phyloP scores from a whole-genome alignment of 2,888 invertebrate species.

The Dryobotodes eremita region DNA sequence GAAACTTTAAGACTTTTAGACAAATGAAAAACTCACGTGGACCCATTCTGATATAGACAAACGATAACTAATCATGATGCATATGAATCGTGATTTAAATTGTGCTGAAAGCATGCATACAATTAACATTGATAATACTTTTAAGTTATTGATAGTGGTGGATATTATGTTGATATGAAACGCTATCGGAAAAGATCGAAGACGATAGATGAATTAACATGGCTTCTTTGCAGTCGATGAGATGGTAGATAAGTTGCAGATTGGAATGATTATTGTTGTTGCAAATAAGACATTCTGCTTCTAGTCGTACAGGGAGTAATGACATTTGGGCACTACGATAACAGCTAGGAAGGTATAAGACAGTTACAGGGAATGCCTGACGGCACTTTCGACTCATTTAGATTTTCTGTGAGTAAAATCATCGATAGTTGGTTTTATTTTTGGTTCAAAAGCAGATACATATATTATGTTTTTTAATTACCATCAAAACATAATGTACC shows the following conservation, averaged over 20 bases:
- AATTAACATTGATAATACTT: slow-evolving; percentile 19
- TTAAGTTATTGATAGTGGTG: slow-evolving; percentile 8
- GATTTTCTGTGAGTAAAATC: no score
- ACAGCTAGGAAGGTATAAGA: not conserved
- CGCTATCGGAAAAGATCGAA: slow-evolving; percentile 22
- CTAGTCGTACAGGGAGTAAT: not conserved
- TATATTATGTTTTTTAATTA: not conserved
- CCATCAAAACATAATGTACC: not conserved
- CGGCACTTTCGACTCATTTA: not conserved
- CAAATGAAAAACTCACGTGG: not conserved
- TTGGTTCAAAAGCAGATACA: not conserved
- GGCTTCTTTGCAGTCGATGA: not conserved
- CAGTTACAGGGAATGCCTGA: no score
- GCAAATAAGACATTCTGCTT: not conserved
- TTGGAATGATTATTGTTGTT: slow-evolving; percentile 1
- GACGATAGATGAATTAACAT: slow-evolving; percentile 11
- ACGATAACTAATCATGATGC: slow-evolving; percentile 26
- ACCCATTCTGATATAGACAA: not conserved
- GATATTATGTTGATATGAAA: slow-evolving; percentile 3
- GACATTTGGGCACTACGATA: not conserved
- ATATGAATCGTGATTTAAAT: slow-evolving; percentile 24
- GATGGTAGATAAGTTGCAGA: slow-evolving; percentile 5
- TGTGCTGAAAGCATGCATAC: slow-evolving; percentile 24
- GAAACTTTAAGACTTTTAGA: not conserved
- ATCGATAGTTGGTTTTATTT: not conserved